A percentile compares a stretch with the other conserved stretches of the same genome.
Conservation (phyloP, 2,113 vertebrate genomes). For the Zeus faber region DNA sequence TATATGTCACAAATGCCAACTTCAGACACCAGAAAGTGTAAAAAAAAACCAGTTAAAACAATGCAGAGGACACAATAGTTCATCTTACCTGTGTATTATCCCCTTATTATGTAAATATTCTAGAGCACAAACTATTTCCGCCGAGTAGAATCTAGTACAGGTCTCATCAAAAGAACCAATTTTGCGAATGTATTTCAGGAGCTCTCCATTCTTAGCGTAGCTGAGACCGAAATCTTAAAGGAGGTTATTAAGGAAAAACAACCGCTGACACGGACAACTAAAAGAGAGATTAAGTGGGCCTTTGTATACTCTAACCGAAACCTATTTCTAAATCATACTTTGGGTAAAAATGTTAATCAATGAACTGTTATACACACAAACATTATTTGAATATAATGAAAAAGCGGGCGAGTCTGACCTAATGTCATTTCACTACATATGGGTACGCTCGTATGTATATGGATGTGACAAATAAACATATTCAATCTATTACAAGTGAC, state of each 20-base stretch:
- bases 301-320: no score
- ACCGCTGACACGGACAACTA: no score
- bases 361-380: no score
- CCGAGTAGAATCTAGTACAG: conserved; percentile 97
- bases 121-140: conserved; percentile 94
- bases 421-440: no score
- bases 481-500: no score
- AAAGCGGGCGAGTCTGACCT: no score
- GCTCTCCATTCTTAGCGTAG: conserved; percentile 97
- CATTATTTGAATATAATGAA: no score
- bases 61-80: neutral
- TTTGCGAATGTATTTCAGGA: conserved; percentile 99
- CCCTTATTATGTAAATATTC: conserved; percentile 96
- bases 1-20: neutral
- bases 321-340: no score
- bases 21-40: neutral
- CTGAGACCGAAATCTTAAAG: conserved; percentile 95
- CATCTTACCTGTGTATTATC: conserved; percentile 94
- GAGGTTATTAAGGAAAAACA: neutral
- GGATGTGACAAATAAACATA: no score
- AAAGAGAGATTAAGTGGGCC: no score
- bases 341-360: no score
- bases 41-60: neutral
- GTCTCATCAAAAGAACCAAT: conserved; percentile 99
- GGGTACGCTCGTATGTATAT: no score